Percentiles rank a stretch among this genome's conserved stretches.
Evolutionary conservation across 2,888 invertebrate species (phyloP).

Genomic region (Neoascia interrupta): DNA sequence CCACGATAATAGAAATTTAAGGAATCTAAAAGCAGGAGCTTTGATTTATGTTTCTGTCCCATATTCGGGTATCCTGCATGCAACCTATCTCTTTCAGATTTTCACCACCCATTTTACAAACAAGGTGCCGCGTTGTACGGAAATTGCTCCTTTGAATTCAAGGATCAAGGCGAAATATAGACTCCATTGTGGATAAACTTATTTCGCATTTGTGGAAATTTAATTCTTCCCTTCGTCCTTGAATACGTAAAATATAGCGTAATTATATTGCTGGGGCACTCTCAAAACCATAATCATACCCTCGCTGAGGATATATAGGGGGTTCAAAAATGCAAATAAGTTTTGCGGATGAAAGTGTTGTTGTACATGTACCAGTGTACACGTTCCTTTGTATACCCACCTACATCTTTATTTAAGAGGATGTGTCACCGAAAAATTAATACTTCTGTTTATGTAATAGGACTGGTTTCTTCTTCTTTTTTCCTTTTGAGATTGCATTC

Average conservation of each 20-base stretch:
- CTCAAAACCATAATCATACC: slow-evolving; percentile 24
- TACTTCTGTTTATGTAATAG: slow-evolving; percentile 35
- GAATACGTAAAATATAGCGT: slow-evolving; percentile 50
- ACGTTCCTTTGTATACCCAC: too few relatives aligned
- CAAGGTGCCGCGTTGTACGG: slow-evolving; percentile 31
- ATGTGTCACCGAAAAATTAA: slow-evolving; percentile 45
- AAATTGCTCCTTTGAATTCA: slow-evolving; percentile 38
- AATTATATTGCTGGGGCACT: slow-evolving; percentile 45
- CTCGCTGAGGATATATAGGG: background rate
- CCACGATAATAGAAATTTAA: slow-evolving; percentile 7
- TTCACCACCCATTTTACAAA: background rate
- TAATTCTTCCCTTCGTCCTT: slow-evolving; percentile 45
- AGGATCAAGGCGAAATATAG: slow-evolving; percentile 6
- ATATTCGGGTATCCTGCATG: slow-evolving; percentile 32
- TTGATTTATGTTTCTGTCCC: slow-evolving; percentile 47
- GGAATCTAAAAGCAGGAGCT: slow-evolving; percentile 22
- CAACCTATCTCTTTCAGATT: slow-evolving; percentile 3
- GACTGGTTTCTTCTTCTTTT: slow-evolving; percentile 4
- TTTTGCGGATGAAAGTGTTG: slow-evolving; percentile 40
- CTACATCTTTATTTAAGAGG: too few relatives aligned
- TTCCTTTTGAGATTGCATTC: slow-evolving; percentile 6
- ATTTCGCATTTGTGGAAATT: slow-evolving; percentile 68
- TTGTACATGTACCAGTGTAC: too few relatives aligned
- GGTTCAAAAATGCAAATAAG: slow-evolving; percentile 53
- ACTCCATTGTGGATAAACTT: slow-evolving; percentile 65